These are phyloP conservation scores for Ecliptopera silaceata DNA, from an alignment of 2,888 invertebrate species.

Conservation along the genomic window DNA sequence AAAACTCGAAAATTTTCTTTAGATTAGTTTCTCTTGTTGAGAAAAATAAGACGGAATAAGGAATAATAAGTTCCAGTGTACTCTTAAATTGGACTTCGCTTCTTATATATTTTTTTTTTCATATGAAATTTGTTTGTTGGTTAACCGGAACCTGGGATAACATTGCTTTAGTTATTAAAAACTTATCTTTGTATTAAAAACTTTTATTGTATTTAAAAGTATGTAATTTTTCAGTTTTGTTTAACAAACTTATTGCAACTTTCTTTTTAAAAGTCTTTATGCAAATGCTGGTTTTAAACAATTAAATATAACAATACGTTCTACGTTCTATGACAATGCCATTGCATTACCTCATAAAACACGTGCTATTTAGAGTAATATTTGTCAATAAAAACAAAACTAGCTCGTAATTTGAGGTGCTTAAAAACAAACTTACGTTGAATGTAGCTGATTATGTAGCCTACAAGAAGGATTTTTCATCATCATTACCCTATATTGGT, in stretches of 20 bases:
- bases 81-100: constrained; percentile 72
- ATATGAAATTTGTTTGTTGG: constrained; percentile 56
- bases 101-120: constrained; percentile 42
- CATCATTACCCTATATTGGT: no score
- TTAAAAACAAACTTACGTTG: no score
- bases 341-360: no score
- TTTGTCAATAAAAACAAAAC: no score
- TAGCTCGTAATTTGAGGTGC: no score
- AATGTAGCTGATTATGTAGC: no score
- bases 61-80: constrained; percentile 76
- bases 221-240: constrained; percentile 44
- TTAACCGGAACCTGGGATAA: constrained; percentile 43
- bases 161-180: constrained; percentile 57
- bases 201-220: constrained; percentile 60
- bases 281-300: neutral
- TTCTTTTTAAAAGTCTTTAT: neutral
- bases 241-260: neutral
- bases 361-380: no score
- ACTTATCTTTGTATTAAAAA: constrained; percentile 58
- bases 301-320: no score
- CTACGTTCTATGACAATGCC: no score
- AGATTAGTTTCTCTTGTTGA: constrained; percentile 82
- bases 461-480: no score
- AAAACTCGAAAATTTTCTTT: constrained; percentile 81
- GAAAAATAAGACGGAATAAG: constrained; percentile 74